A percentile compares a stretch with the other conserved stretches of the same genome.
These are phyloP conservation scores for Drymodes brunneopygia DNA, from an alignment of 2,113 vertebrate genomes.

Conservation along the genomic window DNA sequence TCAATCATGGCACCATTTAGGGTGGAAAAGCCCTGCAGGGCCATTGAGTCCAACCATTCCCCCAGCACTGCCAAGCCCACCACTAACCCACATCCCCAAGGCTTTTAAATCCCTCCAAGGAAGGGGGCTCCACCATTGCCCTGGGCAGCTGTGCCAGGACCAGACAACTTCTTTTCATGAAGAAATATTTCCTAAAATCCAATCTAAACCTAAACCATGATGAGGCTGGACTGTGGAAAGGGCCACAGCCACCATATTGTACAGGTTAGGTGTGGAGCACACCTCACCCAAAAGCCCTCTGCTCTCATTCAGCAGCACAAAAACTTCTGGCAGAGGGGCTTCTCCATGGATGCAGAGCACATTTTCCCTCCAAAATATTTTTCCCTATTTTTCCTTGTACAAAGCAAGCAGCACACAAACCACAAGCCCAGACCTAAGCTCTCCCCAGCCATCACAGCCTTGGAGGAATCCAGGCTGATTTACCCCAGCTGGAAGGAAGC, in stretches of 20 bases:
- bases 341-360: background rate
- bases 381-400: background rate
- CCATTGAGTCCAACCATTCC: background rate
- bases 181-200: background rate
- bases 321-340: background rate
- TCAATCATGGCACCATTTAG: background rate
- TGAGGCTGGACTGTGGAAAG: fast-evolving
- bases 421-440: background rate
- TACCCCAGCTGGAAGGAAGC: background rate
- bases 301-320: background rate
- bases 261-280: fast-evolving
- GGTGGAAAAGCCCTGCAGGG: background rate
- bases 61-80: background rate
- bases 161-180: background rate
- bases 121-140: background rate
- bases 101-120: background rate
- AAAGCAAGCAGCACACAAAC: background rate
- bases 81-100: background rate
- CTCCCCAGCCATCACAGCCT: background rate
- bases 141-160: background rate
- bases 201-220: background rate
- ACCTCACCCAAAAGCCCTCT: background rate
- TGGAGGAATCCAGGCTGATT: background rate
- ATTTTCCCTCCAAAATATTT: background rate
- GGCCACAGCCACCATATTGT: background rate